phyloP scores from a whole-genome alignment of 2,888 invertebrate genomes.

The Lasioglossum marginatum region DNA sequence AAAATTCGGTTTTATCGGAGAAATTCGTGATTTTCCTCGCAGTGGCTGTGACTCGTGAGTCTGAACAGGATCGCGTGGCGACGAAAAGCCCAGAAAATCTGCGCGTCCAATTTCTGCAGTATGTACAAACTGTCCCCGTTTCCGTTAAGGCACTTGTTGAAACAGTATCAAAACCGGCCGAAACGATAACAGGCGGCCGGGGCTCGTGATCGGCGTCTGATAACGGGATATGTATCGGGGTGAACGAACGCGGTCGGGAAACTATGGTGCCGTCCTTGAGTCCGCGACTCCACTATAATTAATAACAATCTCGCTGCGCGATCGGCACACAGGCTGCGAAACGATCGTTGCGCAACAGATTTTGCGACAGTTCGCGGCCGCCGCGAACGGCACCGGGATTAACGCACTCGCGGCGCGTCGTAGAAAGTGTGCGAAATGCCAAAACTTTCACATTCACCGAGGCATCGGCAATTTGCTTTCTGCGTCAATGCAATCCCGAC shows the following conservation, averaged over 20 bases:
- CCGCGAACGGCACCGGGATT: constrained; percentile 35
- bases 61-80: neutral
- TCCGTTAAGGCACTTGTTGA: constrained; percentile 16
- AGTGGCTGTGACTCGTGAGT: neutral
- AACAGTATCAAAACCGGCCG: constrained; percentile 13
- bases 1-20: neutral
- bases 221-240: constrained; percentile 46
- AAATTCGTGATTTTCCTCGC: neutral
- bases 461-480: constrained; percentile 75
- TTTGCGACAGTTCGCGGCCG: constrained; percentile 41
- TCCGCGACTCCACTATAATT: constrained; percentile 41
- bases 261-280: constrained; percentile 53
- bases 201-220: constrained; percentile 38
- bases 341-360: constrained; percentile 41
- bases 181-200: constrained; percentile 26
- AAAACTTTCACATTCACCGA: constrained; percentile 73
- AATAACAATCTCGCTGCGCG: constrained; percentile 42
- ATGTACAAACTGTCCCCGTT: constrained; percentile 36
- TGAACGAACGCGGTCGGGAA: constrained; percentile 55
- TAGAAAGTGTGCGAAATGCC: constrained; percentile 71
- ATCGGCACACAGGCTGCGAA: constrained; percentile 39
- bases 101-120: constrained; percentile 16
- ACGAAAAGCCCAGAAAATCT: neutral
- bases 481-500: constrained; percentile 55
- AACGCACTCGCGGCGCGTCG: constrained; percentile 26